These are phyloP conservation scores for Lycophotia porphyrea DNA, from an alignment of 2,888 invertebrate species.

Conservation along the genomic window DNA sequence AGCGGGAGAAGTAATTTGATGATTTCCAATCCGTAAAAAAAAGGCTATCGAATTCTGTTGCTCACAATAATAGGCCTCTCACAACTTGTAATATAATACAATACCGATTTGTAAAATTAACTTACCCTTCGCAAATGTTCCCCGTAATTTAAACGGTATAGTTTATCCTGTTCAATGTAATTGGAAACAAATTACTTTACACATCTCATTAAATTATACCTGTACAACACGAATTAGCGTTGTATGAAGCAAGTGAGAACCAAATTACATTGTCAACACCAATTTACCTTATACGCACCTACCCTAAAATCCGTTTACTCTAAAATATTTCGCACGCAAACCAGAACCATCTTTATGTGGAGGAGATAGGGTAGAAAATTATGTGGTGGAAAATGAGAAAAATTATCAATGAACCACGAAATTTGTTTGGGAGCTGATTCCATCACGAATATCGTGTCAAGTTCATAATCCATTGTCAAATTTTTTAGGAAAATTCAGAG, in stretches of 20 bases:
- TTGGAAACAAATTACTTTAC: conserved; percentile 29
- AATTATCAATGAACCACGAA: conserved; percentile 49
- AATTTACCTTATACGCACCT: conserved; percentile 71
- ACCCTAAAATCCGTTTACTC: conserved; percentile 53
- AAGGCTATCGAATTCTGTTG: too few species aligned
- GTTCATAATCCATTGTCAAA: conserved; percentile 41
- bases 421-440: conserved; percentile 51
- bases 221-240: conserved; percentile 47
- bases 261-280: conserved; percentile 78
- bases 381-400: conserved; percentile 25
- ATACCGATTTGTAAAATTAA: not conserved
- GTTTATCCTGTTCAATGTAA: conserved; percentile 8
- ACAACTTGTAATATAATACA: not conserved
- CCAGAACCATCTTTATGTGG: conserved; percentile 28
- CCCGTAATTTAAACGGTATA: not conserved
- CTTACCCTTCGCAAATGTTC: not conserved
- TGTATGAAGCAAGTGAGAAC: conserved; percentile 72
- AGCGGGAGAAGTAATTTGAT: too few species aligned
- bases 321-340: conserved; percentile 9
- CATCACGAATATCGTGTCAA: conserved; percentile 32
- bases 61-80: not conserved
- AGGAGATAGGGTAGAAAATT: conserved; percentile 14
- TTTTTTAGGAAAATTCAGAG: conserved; percentile 4
- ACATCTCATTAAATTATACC: conserved; percentile 47
- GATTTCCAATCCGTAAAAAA: too few species aligned